Evolutionary conservation across 2,113 vertebrate genomes (phyloP).

Genomic region (Psophia crepitans): DNA sequence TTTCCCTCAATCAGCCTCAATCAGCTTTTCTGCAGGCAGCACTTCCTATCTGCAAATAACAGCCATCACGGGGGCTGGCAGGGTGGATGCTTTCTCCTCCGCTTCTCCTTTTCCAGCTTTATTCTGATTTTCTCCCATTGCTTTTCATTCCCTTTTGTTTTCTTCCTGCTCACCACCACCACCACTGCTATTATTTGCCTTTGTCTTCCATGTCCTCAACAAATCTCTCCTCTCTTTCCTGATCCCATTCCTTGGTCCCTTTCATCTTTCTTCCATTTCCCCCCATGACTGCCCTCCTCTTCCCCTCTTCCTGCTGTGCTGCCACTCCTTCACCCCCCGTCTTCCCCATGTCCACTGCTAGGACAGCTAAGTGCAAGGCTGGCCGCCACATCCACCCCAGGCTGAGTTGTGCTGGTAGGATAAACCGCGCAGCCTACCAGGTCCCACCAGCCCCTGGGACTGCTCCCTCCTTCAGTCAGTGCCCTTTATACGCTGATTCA

Average conservation of each 20-base stretch:
- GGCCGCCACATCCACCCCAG: neutral
- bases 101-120: neutral
- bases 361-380: neutral
- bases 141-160: neutral
- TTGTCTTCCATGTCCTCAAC: neutral
- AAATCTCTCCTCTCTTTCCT: neutral
- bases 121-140: neutral
- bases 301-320: neutral
- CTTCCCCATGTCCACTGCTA: neutral
- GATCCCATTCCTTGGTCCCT: neutral
- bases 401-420: neutral
- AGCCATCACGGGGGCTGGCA: neutral
- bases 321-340: accelerated
- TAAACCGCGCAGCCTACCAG: neutral
- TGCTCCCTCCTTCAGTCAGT: neutral
- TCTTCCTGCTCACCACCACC: neutral
- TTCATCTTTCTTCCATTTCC: neutral
- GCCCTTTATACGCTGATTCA: neutral
- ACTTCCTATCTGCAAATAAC: slow-evolving; percentile 45
- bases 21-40: slow-evolving; percentile 55
- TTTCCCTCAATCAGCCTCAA: slow-evolving; percentile 63
- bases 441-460: neutral
- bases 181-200: neutral
- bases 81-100: neutral
- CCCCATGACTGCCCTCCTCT: neutral